Percentiles rank a stretch among this genome's conserved stretches.
Evolutionary conservation across 2,888 invertebrate genomes (phyloP).

Genomic region (Drosophila kambysellisi): DNA sequence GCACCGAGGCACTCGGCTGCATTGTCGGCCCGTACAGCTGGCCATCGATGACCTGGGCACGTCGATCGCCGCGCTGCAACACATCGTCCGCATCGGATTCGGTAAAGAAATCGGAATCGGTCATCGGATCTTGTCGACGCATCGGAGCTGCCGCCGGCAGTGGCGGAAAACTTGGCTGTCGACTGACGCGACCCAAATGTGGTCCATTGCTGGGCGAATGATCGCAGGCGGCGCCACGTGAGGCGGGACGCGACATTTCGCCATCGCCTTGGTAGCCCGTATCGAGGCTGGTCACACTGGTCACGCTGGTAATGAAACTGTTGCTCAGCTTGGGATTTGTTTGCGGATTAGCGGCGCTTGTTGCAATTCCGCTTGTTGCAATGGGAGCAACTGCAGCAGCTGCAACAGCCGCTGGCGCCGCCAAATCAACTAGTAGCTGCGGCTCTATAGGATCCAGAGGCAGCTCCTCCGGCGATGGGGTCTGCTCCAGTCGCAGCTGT

Average conservation of each 20-base stretch:
- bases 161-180: constrained; percentile 85
- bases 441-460: constrained; percentile 91
- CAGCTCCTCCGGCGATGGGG: constrained; percentile 93
- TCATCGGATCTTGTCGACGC: constrained; percentile 93
- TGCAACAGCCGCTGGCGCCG: constrained; percentile 5
- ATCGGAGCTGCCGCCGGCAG: constrained; percentile 86
- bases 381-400: constrained; percentile 10
- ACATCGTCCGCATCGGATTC: constrained; percentile 94
- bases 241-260: constrained; percentile 94
- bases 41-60: constrained; percentile 94
- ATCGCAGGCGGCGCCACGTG: constrained; percentile 91
- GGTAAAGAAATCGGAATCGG: constrained; percentile 96
- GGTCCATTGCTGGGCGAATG: constrained; percentile 88
- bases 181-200: constrained; percentile 68
- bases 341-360: not conserved
- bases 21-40: constrained; percentile 91
- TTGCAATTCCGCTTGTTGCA: not conserved
- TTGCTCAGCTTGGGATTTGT: constrained; percentile 87
- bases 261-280: constrained; percentile 97
- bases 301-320: constrained; percentile 94
- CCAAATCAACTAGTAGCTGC: constrained; percentile 59
- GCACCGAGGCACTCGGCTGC: constrained; percentile 85
- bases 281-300: constrained; percentile 96
- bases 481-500: constrained; percentile 89
- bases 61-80: constrained; percentile 89